Evolutionary conservation across 1,140 invertebrate genomes (phyloP), one percentile per base, ranked within the genome.

Genomic region (Chironomus tepperi): DNA sequence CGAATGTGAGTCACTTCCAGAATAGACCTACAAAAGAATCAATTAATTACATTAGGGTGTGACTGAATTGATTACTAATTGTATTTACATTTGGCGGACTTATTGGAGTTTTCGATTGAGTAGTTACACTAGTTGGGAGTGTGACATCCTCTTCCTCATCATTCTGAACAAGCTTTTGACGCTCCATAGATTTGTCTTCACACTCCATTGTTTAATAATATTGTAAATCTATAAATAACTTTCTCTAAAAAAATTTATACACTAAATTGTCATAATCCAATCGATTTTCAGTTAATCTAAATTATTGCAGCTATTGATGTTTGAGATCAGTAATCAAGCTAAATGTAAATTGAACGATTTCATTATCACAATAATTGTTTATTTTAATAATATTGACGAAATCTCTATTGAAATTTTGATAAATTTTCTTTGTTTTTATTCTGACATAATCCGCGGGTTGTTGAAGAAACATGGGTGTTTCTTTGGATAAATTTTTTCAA

Each of bases 81-180:
- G n/a, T 34, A 57, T n/a, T 57, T 70, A 70, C 65, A 19, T 70
- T 70, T 70, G 16, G 65, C 10, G 65, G 65, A 70, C 65, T 70
- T 18, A 70, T 70, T 7, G 65, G 65, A 19, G 65, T 70, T 10
- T 70, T 70, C 7, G 65, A 70, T 19, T 70, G 65, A 70, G 65
- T 67, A 18, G 64, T 70, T 18, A 9, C 19, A 10, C 65, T 70
- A 9, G 65, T 70, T 70, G 65, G 65, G 9, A 70, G 16, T 7
- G 65, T 70, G 6, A 10, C 16, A 70, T 19, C n/a, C 10, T 57
- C 65, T 19, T 70, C 65, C 6, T 70, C 65, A 18, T 70, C 65
- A 70, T 70, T 21, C 9, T 21, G 19, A 1, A 70, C 65, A 5
- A 70, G 18, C 19, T 70, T 70, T 19, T 70, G 65, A 7, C 65